phyloP scores from a whole-genome alignment of 2,113 vertebrate genomes.

The western clawed frog (Xenopus tropicalis) region UCB_Xtro_10.0 CM004446.2:141383001-141383500 shows the following conservation, averaged over 20 bases:
- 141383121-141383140: conserved; percentile 69
- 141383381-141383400: background rate
- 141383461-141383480: background rate
- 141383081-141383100: conserved; percentile 2
- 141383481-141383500: background rate
- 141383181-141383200: conserved; percentile 69
- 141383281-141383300: conserved; percentile 62
- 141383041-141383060: conserved; percentile 55
- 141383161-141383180: conserved; percentile 75
- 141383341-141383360: conserved; percentile 34
- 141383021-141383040: conserved; percentile 29
- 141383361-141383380: conserved; percentile 16
- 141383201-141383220: conserved; percentile 61
- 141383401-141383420: background rate
- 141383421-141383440: background rate
- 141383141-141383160: conserved; percentile 66
- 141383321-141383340: conserved; percentile 49
- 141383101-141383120: conserved; percentile 60
- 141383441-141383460: background rate
- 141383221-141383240: conserved; percentile 65
- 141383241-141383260: conserved; percentile 65
- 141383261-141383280: conserved; percentile 65
- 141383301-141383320: conserved; percentile 61
- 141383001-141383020: background rate
- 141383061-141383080: conserved; percentile 56